phyloP scores from a whole-genome alignment of 2,113 vertebrate species.

The Rhynchomys soricoides region DNA sequence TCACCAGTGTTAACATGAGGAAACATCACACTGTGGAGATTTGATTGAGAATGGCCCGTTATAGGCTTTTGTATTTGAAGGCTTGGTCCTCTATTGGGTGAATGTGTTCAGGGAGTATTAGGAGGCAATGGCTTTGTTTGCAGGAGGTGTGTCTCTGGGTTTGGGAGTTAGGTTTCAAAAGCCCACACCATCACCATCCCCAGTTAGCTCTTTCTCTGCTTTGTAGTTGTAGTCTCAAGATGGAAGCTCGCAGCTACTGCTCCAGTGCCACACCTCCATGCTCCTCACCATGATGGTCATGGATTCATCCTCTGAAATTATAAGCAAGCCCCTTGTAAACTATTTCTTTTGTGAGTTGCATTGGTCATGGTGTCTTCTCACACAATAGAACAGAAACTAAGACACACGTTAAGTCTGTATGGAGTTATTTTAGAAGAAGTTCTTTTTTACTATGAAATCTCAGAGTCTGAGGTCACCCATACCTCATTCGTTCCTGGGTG shows the following conservation, averaged over 20 bases:
- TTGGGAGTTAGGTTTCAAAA: neutral
- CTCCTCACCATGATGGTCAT: neutral
- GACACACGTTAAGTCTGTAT: neutral
- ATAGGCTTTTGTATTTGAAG: neutral
- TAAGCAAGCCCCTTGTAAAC: neutral
- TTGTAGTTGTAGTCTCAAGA: neutral
- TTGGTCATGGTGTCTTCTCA: neutral
- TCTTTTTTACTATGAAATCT: neutral
- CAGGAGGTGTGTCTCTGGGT: neutral
- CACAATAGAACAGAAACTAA: neutral
- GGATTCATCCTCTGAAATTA: neutral
- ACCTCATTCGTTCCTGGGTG: too few species aligned
- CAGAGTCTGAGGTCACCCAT: neutral
- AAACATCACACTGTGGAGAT: neutral
- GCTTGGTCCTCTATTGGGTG: neutral
- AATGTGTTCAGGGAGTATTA: neutral
- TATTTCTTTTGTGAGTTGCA: neutral
- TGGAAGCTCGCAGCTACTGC: neutral
- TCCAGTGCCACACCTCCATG: neutral
- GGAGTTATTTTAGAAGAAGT: neutral
- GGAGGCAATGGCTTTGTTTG: neutral
- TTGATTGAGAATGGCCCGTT: neutral
- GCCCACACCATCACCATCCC: neutral
- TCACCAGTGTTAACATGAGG: neutral
- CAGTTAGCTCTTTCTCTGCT: neutral